Evolutionary conservation across 2,113 vertebrate species (phyloP), one percentile per base, ranked within the genome.

Genomic region (Poecilia latipinna): DNA sequence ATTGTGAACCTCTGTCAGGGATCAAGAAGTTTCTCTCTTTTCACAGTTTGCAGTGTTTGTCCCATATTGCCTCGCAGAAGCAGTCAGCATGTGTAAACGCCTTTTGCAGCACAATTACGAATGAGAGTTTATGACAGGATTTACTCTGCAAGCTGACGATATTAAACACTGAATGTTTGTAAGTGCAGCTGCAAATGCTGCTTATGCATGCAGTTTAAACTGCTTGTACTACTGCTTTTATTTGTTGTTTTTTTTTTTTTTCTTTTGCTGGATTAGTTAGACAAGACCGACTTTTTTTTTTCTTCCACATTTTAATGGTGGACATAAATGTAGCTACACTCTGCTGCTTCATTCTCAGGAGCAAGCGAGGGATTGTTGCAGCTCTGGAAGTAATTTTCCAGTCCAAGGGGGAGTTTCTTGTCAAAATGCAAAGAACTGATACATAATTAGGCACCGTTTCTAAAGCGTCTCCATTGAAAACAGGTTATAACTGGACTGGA

Each of bases 401-500:
- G 26, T 28, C 37, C 29, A 54, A 54, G 64, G 39, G 19, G 33
- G 19, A 37, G 22, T 39, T 37, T 19, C 32, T 37, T 66, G 65
- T 42, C 37, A 24, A 66, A 42, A 66, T 37, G 33, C 37, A 66
- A 66, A 57, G 22, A 24, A 57, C 7, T 57, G 51, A 57, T 57
- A n/a, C 51, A 57, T 57, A 57, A 57, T 57, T 57, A 70, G 54
- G 54, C 8, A 12, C 44, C 4, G 32, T 17, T 65, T n/a, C 24
- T 8, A n/a, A 65, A 35, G 15, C 15, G 24, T 28, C 28, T 72
- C 60, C 24, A 37, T 31, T 48, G 11, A 64, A 64, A 65, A 60
- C 62, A 32, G n/a, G 68, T 12, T n/a, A 39, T 1, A 29, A 72
- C 37, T 33, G 77, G 78, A 81, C 82, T 74, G 11, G 69, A 87